Percentiles rank a stretch among this genome's conserved stretches.
phyloP scores from a whole-genome alignment of 1,140 invertebrate genomes.

The Oncopodura yosiiana region DNA sequence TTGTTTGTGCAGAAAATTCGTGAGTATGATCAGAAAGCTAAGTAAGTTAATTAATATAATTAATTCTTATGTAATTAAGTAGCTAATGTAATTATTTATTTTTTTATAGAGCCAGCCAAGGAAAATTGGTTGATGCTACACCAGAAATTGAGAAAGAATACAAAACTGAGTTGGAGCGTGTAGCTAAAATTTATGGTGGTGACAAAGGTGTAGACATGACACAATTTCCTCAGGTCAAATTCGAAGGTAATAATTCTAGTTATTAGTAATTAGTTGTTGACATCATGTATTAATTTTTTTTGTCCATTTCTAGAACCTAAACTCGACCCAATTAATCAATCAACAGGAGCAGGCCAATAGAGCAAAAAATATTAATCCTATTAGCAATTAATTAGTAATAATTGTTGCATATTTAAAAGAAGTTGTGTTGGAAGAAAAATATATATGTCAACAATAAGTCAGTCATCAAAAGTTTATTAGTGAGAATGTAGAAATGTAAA shows the following conservation, averaged over 20 bases:
- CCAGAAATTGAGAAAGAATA: slow-evolving; percentile 63
- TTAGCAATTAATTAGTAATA: too few species aligned
- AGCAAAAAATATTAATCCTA: too few species aligned
- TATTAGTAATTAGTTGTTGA: background rate
- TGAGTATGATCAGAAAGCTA: slow-evolving; percentile 70
- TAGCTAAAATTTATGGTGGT: slow-evolving; percentile 66
- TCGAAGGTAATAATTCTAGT: slow-evolving; percentile 45
- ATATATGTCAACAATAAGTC: too few species aligned
- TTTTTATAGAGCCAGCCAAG: slow-evolving; percentile 46
- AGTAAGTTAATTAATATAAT: slow-evolving; percentile 44
- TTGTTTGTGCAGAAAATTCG: slow-evolving; percentile 84
- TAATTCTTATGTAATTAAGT: background rate
- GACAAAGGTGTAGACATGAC: slow-evolving; percentile 67
- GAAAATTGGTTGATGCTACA: slow-evolving; percentile 68
- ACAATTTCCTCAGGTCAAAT: slow-evolving; percentile 76
- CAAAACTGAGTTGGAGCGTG: slow-evolving; percentile 65
- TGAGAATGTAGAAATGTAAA: too few species aligned
- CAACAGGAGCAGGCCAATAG: background rate
- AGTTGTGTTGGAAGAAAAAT: too few species aligned
- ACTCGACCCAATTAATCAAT: slow-evolving; percentile 32
- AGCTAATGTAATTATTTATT: slow-evolving; percentile 1
- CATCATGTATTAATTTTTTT: background rate
- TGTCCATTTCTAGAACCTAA: slow-evolving; percentile 28
- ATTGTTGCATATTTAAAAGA: too few species aligned
- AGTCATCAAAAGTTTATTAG: too few species aligned